Evolutionary conservation across 2,113 vertebrate genomes (phyloP).

Genomic region (Anarrhichthys ocellatus): DNA sequence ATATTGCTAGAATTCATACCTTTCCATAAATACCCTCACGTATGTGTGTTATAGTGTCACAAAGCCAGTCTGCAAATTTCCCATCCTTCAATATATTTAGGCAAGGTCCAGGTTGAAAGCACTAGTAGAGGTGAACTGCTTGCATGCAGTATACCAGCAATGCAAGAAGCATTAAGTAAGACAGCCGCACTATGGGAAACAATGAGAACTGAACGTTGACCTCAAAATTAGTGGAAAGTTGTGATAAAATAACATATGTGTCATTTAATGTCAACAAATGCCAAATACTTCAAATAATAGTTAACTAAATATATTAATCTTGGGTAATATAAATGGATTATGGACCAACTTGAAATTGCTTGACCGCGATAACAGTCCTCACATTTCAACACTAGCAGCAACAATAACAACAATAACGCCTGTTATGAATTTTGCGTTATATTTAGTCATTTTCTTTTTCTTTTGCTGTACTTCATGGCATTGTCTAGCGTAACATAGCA

Average conservation of each 20-base stretch:
- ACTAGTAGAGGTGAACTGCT: background rate
- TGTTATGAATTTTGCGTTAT: too few relatives aligned
- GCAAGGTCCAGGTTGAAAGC: background rate
- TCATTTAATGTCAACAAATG: background rate
- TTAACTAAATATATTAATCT: background rate
- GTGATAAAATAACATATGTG: background rate
- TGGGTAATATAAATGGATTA: too few relatives aligned
- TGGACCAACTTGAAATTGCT: too few relatives aligned
- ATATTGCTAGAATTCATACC: background rate
- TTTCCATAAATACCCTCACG: background rate
- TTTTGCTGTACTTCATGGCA: too few relatives aligned
- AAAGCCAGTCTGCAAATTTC: background rate
- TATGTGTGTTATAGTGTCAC: background rate
- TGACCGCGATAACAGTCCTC: too few relatives aligned
- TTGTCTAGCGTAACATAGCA: too few relatives aligned
- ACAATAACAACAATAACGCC: too few relatives aligned
- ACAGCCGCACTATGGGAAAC: background rate
- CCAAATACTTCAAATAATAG: background rate
- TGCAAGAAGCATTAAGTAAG: background rate
- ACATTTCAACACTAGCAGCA: too few relatives aligned
- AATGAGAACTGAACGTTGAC: conserved; percentile 6
- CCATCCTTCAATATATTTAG: background rate
- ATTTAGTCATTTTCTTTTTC: too few relatives aligned
- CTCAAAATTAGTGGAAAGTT: background rate
- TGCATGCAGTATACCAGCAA: background rate